Conservation (phyloP, 2,113 vertebrate species). For the Ceyx cyanopectus region DNA sequence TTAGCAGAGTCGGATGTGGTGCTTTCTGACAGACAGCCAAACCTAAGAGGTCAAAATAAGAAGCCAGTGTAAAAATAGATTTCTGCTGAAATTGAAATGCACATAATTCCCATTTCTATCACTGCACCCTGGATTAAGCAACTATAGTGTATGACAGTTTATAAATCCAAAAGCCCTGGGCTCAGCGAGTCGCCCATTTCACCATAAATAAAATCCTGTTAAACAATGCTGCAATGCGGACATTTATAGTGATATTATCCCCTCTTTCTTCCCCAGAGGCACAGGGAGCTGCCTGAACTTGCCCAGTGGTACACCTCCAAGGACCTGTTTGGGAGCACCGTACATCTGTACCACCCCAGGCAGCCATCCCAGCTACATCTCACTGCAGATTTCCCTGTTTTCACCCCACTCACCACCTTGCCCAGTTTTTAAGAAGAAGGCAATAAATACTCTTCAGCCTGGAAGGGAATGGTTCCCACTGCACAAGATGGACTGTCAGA, state of each 20-base stretch:
- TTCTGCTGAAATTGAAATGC: background rate
- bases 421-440: background rate
- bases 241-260: background rate
- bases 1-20: constrained; percentile 50
- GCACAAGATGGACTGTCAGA: background rate
- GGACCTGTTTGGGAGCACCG: background rate
- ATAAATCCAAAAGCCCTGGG: background rate
- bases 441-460: background rate
- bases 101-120: background rate
- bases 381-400: background rate
- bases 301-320: background rate
- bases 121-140: background rate
- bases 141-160: background rate
- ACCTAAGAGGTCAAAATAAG: constrained; percentile 35
- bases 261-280: background rate
- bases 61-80: constrained; percentile 49
- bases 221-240: background rate
- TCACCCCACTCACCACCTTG: background rate
- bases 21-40: constrained; percentile 34
- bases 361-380: background rate
- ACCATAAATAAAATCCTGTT: background rate
- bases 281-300: background rate
- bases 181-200: background rate
- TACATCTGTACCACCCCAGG: rapidly evolving
- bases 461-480: background rate